Evolutionary conservation across 2,113 vertebrate species (phyloP).

Genomic region (Serilophus lunatus): DNA sequence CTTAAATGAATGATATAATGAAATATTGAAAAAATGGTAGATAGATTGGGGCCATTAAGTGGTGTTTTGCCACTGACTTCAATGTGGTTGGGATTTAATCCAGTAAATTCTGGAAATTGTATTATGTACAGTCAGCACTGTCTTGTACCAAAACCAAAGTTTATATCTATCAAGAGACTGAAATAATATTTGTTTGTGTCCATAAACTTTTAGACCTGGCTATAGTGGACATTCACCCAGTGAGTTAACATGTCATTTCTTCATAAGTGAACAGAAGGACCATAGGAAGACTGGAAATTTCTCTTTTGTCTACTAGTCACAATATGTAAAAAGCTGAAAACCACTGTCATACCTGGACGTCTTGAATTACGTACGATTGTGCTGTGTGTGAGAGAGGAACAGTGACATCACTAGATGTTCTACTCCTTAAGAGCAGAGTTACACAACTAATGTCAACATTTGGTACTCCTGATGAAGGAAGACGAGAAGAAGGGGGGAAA

Average conservation of each 20-base stretch:
- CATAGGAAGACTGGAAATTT: background rate
- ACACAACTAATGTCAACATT: background rate
- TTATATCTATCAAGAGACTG: rapidly evolving
- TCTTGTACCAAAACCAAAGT: background rate
- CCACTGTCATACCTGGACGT: background rate
- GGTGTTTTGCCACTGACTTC: background rate
- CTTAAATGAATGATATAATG: background rate
- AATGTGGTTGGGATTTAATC: background rate
- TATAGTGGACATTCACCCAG: background rate
- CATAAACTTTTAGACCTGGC: background rate
- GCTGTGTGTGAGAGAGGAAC: background rate
- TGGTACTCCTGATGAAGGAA: background rate
- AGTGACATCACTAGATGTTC: background rate
- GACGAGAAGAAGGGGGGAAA: background rate
- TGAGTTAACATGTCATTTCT: background rate
- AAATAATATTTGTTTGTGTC: background rate
- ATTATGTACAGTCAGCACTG: background rate
- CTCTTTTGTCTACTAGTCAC: background rate
- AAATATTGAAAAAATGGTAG: background rate
- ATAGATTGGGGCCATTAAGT: rapidly evolving
- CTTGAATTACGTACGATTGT: background rate
- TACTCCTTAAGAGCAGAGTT: background rate
- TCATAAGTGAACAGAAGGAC: background rate
- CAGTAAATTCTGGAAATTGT: background rate
- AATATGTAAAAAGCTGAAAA: background rate